These are phyloP conservation scores for Hypanus sabinus DNA, from an alignment of 2,113 vertebrate genomes.

Conservation along the genomic window DNA sequence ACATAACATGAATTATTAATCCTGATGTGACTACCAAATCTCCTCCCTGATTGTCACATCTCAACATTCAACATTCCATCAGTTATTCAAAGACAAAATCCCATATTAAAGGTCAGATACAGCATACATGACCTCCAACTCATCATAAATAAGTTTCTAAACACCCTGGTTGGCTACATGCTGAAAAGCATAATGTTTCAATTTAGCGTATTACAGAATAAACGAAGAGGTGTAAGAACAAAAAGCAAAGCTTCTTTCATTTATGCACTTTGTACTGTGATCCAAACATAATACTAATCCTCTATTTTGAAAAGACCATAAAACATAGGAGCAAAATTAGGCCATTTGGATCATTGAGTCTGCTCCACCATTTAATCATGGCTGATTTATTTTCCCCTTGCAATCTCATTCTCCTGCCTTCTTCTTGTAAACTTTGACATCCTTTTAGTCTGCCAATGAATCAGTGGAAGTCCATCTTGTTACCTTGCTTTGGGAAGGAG, in stretches of 20 bases:
- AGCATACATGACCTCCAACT: too few species aligned
- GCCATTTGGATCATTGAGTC: too few species aligned
- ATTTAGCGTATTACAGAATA: background rate
- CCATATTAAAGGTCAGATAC: background rate
- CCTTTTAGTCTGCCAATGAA: too few species aligned
- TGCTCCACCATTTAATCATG: too few species aligned
- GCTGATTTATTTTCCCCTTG: too few species aligned
- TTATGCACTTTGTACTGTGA: background rate
- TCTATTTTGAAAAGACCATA: background rate
- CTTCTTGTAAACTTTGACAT: too few species aligned
- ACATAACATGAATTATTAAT: constrained; percentile 19
- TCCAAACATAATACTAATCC: constrained; percentile 23
- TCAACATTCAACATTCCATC: background rate
- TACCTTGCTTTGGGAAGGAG: too few species aligned
- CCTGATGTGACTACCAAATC: background rate
- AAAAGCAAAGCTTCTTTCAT: background rate
- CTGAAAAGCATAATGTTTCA: background rate
- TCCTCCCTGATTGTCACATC: background rate
- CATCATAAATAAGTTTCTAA: background rate
- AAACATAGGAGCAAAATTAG: too few species aligned
- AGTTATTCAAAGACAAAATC: background rate
- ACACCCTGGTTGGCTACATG: background rate
- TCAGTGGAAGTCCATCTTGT: too few species aligned
- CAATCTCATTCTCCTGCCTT: too few species aligned
- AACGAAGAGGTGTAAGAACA: background rate